Base-by-base conservation (phyloP, 2,113 vertebrate genomes). In the Probosciger aterrimus region DNA sequence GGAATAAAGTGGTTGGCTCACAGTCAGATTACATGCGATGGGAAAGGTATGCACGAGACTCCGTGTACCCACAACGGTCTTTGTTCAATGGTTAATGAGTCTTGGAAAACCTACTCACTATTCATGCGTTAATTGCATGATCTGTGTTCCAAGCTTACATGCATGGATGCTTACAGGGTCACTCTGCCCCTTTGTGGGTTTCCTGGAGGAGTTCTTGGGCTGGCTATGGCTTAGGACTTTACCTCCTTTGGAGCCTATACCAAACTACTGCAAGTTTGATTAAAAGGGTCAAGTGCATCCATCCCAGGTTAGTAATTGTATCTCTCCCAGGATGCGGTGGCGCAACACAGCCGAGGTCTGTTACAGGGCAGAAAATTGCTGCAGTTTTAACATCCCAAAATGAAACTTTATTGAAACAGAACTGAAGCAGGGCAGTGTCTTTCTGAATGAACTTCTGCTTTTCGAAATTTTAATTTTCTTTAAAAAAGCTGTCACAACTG, bases 91-190 rank as follows among this genome's bases (percentile, higher is more conserved):
- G 65, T 59, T 74, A 82, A 22, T 4, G 33, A 55, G 9, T 31
- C 33, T 67, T 47, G 57, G 82, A 83, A 57, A 35, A 62, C 18
- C 18, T 18, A 50, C 17, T 4, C 0, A 4, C 27, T 92, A 67
- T 24, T 41, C 10, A 11, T 19, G 33, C 20, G 10, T 70, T 70
- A 71, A 50, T 62, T 1, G 2, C 10, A 4, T 23, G 31, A 69
- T 41, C 3, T 8, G 16, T 1, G 0, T 24, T 71, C 17, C 37
- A 55, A 71, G 37, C 14, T n/a, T n/a, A 9, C 4, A 7, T 10
- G 22, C 17, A 18, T 46, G 2, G 2, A 18, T 43, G 55, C 6
- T 64, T 10, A 30, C 15, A 49, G 24, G 22, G 44, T 53, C 65
- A 9, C 33, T 67, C 33, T 20, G 22, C 25, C 70, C 30, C 46